Conservation (phyloP, 2,797 vertebrate species). For the Falco berigora region DNA sequence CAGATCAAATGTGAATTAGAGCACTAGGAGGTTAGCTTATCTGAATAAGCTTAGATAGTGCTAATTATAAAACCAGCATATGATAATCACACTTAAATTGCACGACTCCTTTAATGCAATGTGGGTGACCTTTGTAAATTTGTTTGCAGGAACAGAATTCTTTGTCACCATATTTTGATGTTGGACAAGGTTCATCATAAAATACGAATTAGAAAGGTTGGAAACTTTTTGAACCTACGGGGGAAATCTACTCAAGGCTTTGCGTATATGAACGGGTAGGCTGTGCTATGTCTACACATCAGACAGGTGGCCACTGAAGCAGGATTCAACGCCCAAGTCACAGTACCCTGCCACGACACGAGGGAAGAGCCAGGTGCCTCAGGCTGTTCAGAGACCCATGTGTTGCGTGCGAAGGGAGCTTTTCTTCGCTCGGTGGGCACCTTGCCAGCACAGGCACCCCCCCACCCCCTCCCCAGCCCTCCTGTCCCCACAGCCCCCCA, state of each 20-base stretch:
- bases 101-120: conserved; percentile 21
- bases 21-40: conserved; percentile 25
- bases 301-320: not conserved
- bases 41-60: conserved; percentile 42
- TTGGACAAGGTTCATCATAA: not conserved
- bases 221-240: not conserved
- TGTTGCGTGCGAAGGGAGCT: not conserved
- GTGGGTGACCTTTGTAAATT: not conserved
- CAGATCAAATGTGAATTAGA: conserved; percentile 57
- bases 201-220: not conserved
- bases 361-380: not conserved
- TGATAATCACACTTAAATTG: conserved; percentile 49
- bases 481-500: not conserved
- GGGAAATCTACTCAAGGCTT: not conserved
- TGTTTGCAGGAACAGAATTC: not conserved
- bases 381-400: not conserved
- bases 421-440: not conserved
- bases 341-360: not conserved
- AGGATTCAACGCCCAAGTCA: not conserved
- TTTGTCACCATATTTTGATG: not conserved
- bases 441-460: not conserved
- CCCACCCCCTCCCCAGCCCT: not conserved
- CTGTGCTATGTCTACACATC: not conserved
- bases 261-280: not conserved
- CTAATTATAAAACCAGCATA: conserved; percentile 62